Percentiles rank a stretch among this genome's conserved stretches.
Conservation (phyloP, 1,140 invertebrate species). For the Elymnias hypermnestra region DNA sequence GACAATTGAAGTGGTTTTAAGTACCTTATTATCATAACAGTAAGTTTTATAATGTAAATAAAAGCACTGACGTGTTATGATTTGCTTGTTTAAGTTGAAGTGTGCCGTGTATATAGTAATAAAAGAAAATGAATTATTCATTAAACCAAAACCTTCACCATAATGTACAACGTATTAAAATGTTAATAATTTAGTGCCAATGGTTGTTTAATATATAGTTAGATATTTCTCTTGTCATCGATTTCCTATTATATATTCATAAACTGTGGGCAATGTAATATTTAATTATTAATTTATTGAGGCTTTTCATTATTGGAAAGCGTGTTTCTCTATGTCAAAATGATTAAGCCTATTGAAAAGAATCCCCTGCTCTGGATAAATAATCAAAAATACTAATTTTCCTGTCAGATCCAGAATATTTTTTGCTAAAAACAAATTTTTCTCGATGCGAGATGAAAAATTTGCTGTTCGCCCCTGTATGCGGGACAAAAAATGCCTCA, state of each 20-base stretch:
- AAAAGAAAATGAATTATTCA: conserved; percentile 11
- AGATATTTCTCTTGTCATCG: conserved; percentile 1
- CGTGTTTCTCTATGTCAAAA: too few species aligned
- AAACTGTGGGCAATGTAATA: too few species aligned
- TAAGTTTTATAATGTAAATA: conserved; percentile 62
- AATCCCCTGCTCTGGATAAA: too few species aligned
- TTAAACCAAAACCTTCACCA: conserved; percentile 65
- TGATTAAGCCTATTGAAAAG: too few species aligned
- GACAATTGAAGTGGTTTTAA: conserved; percentile 35
- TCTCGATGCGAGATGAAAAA: too few species aligned
- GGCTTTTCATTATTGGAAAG: neutral
- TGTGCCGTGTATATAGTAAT: conserved; percentile 60
- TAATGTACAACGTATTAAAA: conserved; percentile 59
- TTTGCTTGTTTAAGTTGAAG: conserved; percentile 38
- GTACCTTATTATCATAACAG: conserved; percentile 63
- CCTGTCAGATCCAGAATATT: too few species aligned
- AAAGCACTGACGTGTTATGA: conserved; percentile 44
- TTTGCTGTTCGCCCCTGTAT: too few species aligned
- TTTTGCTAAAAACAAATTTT: too few species aligned
- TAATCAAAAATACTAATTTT: too few species aligned
- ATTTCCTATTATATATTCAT: neutral
- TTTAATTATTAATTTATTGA: conserved; percentile 1
- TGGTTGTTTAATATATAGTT: conserved; percentile 31
- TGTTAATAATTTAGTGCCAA: conserved; percentile 57
- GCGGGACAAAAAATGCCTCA: too few species aligned